Evolutionary conservation across 1,140 invertebrate species (phyloP), one percentile per base, ranked within the genome.

Genomic region (Andricus grossulariae): DNA sequence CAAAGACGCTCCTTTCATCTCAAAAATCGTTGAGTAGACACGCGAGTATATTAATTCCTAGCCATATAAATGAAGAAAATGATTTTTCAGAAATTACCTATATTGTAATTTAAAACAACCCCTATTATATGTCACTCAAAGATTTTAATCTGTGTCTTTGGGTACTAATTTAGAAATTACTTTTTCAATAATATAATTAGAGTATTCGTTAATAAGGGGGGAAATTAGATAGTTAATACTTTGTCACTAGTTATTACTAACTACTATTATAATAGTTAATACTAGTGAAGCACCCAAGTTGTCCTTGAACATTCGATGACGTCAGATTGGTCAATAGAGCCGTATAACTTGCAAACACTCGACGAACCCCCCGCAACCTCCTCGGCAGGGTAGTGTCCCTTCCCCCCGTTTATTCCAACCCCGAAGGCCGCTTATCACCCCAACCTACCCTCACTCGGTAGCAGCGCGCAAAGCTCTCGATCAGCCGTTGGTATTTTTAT

Each of bases 401-500:
- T 79, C 25, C 73, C 66, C 74, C 73, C 73, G 85, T 87, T 84
- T 80, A 85, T 83, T 84, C 83, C 79, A 79, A 86, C 83, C 85
- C 85, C 84, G 77, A 84, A 86, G 81, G 82, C 83, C 85, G 87
- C 85, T 89, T 88, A 87, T 86, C 86, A 83, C 85, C 85, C 82
- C 84, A 82, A 82, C 84, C 82, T 81, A 79, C 80, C 76, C 79
- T 80, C 79, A 82, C 72, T 77, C 81, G 76, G 85, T 85, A 81
- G 83, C 82, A 84, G 84, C 86, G 85, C 83, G 85, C 83, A 80
- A 89, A 89, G 87, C 86, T 89, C 88, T 88, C 90, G 86, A 90
- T 91, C 89, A 85, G 77, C 84, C 88, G 85, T 85, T 84, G 84
- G 86, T 87, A 89, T 90, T 90, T 90, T 91, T 89, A 89, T 86